Evolutionary conservation across 2,888 invertebrate genomes (phyloP).

Genomic region (Incurvaria masculella): DNA sequence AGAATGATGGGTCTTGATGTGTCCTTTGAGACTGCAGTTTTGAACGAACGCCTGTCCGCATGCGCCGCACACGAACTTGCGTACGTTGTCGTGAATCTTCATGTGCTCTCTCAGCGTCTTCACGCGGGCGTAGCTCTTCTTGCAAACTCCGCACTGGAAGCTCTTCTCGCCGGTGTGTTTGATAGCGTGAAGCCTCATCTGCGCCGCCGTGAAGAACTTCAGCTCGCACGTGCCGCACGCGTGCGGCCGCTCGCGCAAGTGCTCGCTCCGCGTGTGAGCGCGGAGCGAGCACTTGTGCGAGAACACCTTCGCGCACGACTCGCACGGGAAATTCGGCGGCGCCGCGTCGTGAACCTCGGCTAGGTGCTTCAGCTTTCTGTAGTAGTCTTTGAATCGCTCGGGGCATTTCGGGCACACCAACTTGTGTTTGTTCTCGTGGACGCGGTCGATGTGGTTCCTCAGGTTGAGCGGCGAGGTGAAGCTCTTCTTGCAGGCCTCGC

Average conservation of each 20-base stretch:
- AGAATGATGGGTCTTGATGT: slow-evolving; percentile 4
- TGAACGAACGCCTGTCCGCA: slow-evolving; percentile 1
- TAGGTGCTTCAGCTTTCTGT: background rate
- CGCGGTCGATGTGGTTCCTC: background rate
- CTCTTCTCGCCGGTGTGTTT: background rate
- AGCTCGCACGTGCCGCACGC: background rate
- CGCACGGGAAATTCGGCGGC: slow-evolving; percentile 21
- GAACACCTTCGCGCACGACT: slow-evolving; percentile 18
- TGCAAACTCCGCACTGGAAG: slow-evolving; percentile 3
- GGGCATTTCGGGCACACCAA: slow-evolving; percentile 16
- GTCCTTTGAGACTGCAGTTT: slow-evolving; percentile 2
- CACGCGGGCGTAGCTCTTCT: background rate
- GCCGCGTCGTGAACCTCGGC: background rate
- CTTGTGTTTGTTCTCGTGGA: background rate
- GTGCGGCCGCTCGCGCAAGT: background rate
- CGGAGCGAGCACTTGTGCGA: background rate
- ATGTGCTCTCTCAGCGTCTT: background rate
- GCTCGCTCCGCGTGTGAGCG: background rate
- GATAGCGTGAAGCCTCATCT: background rate
- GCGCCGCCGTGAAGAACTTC: background rate
- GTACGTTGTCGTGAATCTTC: slow-evolving; percentile 27
- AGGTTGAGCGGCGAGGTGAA: background rate
- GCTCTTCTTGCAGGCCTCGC: too few relatives aligned
- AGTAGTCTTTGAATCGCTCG: too few relatives aligned
- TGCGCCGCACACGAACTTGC: slow-evolving; percentile 11